phyloP scores from a whole-genome alignment of 2,797 vertebrate genomes.

The Schizothorax lantsangensis region DNA sequence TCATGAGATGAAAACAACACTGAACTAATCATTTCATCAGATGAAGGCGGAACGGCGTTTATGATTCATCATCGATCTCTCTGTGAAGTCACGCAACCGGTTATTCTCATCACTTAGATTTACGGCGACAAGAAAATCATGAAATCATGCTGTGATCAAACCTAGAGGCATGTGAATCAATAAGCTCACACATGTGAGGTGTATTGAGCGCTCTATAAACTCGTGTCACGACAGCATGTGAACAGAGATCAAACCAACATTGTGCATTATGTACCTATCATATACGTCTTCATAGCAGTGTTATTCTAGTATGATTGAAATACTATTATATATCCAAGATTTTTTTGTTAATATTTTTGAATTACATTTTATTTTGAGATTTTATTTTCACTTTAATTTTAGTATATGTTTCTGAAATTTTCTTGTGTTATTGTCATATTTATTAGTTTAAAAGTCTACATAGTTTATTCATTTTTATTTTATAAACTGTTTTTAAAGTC shows the following conservation, averaged over 20 bases:
- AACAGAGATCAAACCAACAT: conserved; percentile 53
- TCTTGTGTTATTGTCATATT: neutral
- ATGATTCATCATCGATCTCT: conserved; percentile 16
- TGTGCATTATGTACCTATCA: neutral
- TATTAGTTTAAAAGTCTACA: neutral
- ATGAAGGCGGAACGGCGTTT: neutral
- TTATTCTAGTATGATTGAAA: no score
- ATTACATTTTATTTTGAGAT: neutral
- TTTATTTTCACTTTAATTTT: neutral
- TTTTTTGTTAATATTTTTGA: neutral
- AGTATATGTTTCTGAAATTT: neutral
- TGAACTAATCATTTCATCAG: neutral
- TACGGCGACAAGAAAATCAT: conserved; percentile 70
- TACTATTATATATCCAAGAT: no score
- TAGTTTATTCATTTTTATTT: neutral
- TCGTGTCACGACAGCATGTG: neutral
- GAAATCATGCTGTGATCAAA: conserved; percentile 70
- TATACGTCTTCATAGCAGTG: neutral
- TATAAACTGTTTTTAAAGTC: neutral
- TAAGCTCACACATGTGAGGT: conserved; percentile 54
- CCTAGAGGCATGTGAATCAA: conserved; percentile 65
- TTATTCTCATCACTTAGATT: conserved; percentile 61
- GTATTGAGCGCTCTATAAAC: conserved; percentile 75
- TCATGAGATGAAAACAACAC: neutral
- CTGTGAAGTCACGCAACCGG: neutral